A percentile compares a stretch with the other conserved stretches of the same genome.
Evolutionary conservation across 53 echinoderm and acorn worm genomes (phyloP).

Genomic region (Holothuria leucospilota): DNA sequence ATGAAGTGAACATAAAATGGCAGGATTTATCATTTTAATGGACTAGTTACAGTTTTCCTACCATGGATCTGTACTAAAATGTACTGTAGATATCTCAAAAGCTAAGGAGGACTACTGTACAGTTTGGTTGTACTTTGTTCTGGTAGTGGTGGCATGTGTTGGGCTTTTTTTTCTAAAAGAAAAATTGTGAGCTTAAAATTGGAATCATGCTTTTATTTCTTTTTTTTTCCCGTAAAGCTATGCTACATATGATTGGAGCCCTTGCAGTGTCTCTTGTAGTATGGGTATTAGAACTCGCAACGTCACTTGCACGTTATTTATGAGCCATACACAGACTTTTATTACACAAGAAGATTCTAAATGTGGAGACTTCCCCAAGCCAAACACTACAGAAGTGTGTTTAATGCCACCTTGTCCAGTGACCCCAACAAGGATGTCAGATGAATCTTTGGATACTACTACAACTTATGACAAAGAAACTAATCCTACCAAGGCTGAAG

Average conservation of each 20-base stretch:
- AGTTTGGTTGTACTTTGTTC: too few species aligned
- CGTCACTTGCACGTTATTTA: constrained; percentile 74
- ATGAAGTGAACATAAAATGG: too few species aligned
- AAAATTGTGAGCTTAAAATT: not conserved
- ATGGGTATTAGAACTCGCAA: constrained; percentile 68
- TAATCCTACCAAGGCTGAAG: too few species aligned
- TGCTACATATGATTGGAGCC: constrained; percentile 70
- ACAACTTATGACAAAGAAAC: too few species aligned
- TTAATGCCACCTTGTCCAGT: constrained; percentile 36
- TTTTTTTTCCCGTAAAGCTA: constrained; percentile 54
- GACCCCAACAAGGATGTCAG: not conserved
- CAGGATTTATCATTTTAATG: too few species aligned
- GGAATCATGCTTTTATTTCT: not conserved
- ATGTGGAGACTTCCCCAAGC: constrained; percentile 57
- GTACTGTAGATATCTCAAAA: too few species aligned
- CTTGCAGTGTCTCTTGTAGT: constrained; percentile 79
- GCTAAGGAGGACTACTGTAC: too few species aligned
- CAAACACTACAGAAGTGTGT: constrained; percentile 65
- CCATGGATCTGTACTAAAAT: too few species aligned
- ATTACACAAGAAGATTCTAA: constrained; percentile 55
- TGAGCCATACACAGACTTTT: constrained; percentile 57
- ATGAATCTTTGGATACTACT: too few species aligned
- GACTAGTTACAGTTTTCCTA: too few species aligned
- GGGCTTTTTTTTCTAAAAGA: not conserved
- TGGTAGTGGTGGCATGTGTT: too few species aligned